Evolutionary conservation across 2,797 vertebrate genomes (phyloP), one percentile per base, ranked within the genome.

Genomic region (Gymnoscopelus microlampas): DNA sequence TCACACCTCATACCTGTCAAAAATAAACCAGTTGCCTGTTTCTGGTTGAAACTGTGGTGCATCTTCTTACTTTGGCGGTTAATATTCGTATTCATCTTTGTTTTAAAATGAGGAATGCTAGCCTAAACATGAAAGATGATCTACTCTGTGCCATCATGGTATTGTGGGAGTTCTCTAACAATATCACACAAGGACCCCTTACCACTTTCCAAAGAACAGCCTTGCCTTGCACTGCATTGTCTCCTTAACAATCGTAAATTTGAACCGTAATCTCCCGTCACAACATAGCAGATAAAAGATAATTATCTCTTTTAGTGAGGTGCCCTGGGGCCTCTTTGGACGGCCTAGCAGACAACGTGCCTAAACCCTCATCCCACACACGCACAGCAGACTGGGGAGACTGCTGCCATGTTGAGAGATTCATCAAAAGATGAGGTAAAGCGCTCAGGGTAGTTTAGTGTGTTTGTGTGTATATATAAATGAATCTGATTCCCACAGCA

Each of bases 191-290:
- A 88, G 88, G 87, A 85, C 88, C 87, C 82, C 73, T 84, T 63
- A 57, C 88, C 82, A 86, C 87, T 89, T 77, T 86, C 71, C 90
- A 88, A 91, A 85, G 80, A 83, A 77, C 80, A 82, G 87, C 78
- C 65, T 76, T 75, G 87, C 78, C 62, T 74, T 74, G 80, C 65
- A 86, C 58, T 73, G 74, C 80, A 89, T 93, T 94, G 93, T 93
- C 91, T 93, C 83, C 85, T 83, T 87, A 91, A 93, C 92, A 93
- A 93, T 94, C 90, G 92, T 94, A 93, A 92, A 94, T 94, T 91
- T 94, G 90, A 93, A 93, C 91, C 92, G 89, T 93, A 94, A 94
- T 94, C 93, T 93, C 86, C 92, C 91, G 91, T 92, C 93, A 93
- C 91, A 93, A 94, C 93, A 93, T 63, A 49, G 89, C 86, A 93